Percentiles rank a stretch among this genome's conserved stretches.
phyloP scores from a whole-genome alignment of 2,888 invertebrate species.

The Calameuta filiformis region DNA sequence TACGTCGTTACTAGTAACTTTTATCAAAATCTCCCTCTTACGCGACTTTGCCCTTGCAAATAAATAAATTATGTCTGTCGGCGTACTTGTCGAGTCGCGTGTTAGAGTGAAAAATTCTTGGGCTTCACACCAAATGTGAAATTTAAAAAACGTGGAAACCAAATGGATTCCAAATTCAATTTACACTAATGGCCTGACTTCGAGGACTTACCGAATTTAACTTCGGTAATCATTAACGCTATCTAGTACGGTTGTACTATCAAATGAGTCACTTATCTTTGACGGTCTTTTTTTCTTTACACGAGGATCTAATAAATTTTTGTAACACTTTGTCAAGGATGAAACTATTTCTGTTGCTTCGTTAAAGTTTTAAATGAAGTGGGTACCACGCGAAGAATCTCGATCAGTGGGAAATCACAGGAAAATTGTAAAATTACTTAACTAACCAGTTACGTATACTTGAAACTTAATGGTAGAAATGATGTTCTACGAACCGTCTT shows the following conservation, averaged over 20 bases:
- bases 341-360: too few species aligned
- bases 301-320: neutral
- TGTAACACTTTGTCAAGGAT: too few species aligned
- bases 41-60: neutral
- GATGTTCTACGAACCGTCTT: neutral
- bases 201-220: neutral
- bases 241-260: neutral
- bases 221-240: neutral
- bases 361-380: neutral
- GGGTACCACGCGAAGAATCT: neutral
- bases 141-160: neutral
- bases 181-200: neutral
- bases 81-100: neutral
- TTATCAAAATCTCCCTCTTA: slow-evolving; percentile 6
- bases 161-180: neutral
- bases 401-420: slow-evolving; percentile 33
- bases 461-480: neutral
- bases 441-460: slow-evolving; percentile 28
- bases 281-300: neutral
- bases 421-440: slow-evolving; percentile 31
- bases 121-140: neutral
- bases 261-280: neutral
- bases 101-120: neutral
- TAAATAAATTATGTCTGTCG: neutral
- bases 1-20: slow-evolving; percentile 48